Evolutionary conservation across 1,140 invertebrate genomes (phyloP).

Genomic region (Halesus radiatus): DNA sequence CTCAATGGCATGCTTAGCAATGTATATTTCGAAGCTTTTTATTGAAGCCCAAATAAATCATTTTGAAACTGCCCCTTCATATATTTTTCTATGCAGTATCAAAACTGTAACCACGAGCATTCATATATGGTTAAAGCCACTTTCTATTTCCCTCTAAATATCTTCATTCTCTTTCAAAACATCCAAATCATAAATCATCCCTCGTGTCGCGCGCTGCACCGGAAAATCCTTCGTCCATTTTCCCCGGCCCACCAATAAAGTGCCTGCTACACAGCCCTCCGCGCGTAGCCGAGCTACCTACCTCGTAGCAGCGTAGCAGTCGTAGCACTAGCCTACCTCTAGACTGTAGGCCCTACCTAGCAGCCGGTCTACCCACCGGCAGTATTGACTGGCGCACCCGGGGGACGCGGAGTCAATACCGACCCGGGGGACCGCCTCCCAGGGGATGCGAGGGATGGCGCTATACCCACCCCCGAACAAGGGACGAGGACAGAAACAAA

Average conservation of each 20-base stretch:
- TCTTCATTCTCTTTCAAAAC: no score
- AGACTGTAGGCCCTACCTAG: no score
- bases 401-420: constrained; percentile 63
- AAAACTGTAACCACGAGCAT: no score
- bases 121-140: no score
- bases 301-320: background rate
- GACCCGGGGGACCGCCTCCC: constrained; percentile 69
- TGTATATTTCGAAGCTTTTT: no score
- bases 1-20: no score
- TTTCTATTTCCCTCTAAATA: no score
- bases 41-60: no score
- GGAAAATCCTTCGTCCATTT: constrained; percentile 36
- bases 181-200: constrained; percentile 12
- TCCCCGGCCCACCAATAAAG: constrained; percentile 54
- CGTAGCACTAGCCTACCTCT: constrained; percentile 23
- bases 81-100: no score
- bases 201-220: constrained; percentile 11
- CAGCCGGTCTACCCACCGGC: constrained; percentile 43
- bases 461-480: background rate
- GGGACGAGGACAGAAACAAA: constrained; percentile 44
- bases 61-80: no score
- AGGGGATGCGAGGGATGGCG: constrained; percentile 22
- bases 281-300: constrained; percentile 1
- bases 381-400: constrained; percentile 57
- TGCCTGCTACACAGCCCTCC: constrained; percentile 8